These are phyloP conservation scores for Apantesis nais DNA, from an alignment of 2,888 invertebrate species.

Conservation along the genomic window DNA sequence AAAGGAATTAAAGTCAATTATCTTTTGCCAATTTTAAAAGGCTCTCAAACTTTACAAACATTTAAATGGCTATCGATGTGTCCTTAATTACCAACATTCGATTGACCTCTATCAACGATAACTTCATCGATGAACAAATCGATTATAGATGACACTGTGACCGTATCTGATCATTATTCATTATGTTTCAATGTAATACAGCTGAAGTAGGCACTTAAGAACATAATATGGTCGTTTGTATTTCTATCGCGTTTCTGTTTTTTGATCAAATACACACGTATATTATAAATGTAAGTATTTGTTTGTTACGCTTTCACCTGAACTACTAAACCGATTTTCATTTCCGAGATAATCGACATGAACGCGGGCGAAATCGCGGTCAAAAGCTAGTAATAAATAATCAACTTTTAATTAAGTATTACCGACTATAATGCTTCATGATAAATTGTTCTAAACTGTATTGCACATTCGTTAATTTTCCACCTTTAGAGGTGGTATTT, in stretches of 20 bases:
- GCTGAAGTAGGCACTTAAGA: neutral
- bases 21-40: neutral
- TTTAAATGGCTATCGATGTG: neutral
- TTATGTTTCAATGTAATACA: neutral
- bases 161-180: neutral
- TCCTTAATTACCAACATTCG: neutral
- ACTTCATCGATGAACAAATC: slow-evolving; percentile 5
- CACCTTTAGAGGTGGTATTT: too few relatives aligned
- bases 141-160: neutral
- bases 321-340: too few relatives aligned
- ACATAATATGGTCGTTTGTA: neutral
- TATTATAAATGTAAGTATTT: too few relatives aligned
- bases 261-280: too few relatives aligned
- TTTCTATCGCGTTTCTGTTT: neutral
- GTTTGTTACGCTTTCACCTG: too few relatives aligned
- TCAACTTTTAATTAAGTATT: too few relatives aligned
- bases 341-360: too few relatives aligned
- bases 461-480: too few relatives aligned
- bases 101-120: slow-evolving; percentile 6
- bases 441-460: neutral
- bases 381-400: neutral
- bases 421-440: neutral
- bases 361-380: too few relatives aligned
- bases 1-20: neutral
- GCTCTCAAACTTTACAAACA: neutral